Evolutionary conservation across 1,140 invertebrate genomes (phyloP).

Genomic region (Phortica variegata): DNA sequence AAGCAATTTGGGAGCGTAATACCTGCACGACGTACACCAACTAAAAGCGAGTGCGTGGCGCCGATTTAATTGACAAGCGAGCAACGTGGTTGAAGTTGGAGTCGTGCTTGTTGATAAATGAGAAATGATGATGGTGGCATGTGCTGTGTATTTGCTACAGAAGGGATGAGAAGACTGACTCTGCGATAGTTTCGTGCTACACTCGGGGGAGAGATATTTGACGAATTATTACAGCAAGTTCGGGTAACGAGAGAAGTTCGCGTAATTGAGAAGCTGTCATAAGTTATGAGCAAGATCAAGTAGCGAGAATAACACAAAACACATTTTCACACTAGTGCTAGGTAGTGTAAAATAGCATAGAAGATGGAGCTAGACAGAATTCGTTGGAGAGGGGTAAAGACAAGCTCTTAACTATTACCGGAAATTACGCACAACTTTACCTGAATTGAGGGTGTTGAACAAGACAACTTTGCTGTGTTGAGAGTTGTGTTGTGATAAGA

Average conservation of each 20-base stretch:
- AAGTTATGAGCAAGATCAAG: slow-evolving; percentile 31
- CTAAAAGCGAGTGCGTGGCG: too few species aligned
- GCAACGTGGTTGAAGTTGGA: slow-evolving; percentile 10
- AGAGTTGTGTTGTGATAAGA: too few species aligned
- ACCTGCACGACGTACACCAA: slow-evolving; percentile 20
- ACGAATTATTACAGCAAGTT: slow-evolving; percentile 34
- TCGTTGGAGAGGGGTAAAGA: too few species aligned
- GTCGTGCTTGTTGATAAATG: slow-evolving; percentile 12
- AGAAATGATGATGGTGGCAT: slow-evolving; percentile 6
- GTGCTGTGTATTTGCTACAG: neutral
- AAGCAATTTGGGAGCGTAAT: slow-evolving; percentile 9
- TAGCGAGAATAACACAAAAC: neutral
- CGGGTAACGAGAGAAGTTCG: slow-evolving; percentile 30
- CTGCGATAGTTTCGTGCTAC: neutral
- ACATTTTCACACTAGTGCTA: too few species aligned
- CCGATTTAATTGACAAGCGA: slow-evolving; percentile 18
- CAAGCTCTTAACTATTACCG: too few species aligned
- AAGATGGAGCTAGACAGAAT: neutral
- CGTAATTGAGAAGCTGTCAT: slow-evolving; percentile 30
- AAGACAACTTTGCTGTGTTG: too few species aligned
- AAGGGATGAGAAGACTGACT: too few species aligned
- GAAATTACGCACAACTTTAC: too few species aligned
- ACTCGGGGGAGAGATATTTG: slow-evolving; percentile 21
- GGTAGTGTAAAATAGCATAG: neutral
- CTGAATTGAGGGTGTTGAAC: too few species aligned